Conservation (phyloP, 2,113 vertebrate genomes). For the Struthio camelus region DNA sequence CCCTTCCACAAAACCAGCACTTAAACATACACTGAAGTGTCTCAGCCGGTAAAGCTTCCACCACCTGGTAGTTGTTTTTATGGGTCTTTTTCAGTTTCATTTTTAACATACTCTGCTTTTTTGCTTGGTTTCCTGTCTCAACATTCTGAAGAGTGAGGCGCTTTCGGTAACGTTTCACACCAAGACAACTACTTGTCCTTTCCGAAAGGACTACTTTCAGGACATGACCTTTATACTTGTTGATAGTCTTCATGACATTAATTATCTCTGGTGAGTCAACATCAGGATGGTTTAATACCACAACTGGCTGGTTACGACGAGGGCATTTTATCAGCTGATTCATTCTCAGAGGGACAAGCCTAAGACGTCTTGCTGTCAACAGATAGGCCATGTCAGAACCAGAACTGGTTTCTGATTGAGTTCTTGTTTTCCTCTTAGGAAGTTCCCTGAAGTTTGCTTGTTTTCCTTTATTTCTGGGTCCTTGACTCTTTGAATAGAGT, state of each 20-base stretch:
- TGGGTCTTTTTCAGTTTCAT: constrained; percentile 92
- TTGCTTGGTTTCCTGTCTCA: constrained; percentile 56
- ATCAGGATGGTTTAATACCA: constrained; percentile 93
- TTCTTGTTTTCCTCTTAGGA: constrained; percentile 66
- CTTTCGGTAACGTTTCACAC: constrained; percentile 63
- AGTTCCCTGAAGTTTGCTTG: constrained; percentile 68
- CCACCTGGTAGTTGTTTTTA: constrained; percentile 89
- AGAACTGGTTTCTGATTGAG: not conserved
- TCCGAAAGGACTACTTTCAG: constrained; percentile 79
- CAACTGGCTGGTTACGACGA: constrained; percentile 90
- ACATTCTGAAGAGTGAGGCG: constrained; percentile 72
- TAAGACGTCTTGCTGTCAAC: constrained; percentile 74
- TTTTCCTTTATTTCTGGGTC: constrained; percentile 57
- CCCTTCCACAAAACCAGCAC: constrained; percentile 81
- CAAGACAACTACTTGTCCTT: constrained; percentile 75
- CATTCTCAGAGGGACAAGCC: constrained; percentile 80
- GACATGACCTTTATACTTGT: constrained; percentile 80
- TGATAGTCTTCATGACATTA: constrained; percentile 81
- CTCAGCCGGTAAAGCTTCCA: constrained; percentile 71
- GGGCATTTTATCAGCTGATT: constrained; percentile 88
- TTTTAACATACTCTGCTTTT: constrained; percentile 86
- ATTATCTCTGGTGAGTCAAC: constrained; percentile 79
- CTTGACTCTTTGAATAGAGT: constrained; percentile 5
- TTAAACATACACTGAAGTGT: constrained; percentile 70
- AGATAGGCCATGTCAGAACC: constrained; percentile 41